Percentiles rank a stretch among this genome's conserved stretches.
Evolutionary conservation across 1,140 invertebrate species (phyloP).

Genomic region (Drosophila yakuba): DNA sequence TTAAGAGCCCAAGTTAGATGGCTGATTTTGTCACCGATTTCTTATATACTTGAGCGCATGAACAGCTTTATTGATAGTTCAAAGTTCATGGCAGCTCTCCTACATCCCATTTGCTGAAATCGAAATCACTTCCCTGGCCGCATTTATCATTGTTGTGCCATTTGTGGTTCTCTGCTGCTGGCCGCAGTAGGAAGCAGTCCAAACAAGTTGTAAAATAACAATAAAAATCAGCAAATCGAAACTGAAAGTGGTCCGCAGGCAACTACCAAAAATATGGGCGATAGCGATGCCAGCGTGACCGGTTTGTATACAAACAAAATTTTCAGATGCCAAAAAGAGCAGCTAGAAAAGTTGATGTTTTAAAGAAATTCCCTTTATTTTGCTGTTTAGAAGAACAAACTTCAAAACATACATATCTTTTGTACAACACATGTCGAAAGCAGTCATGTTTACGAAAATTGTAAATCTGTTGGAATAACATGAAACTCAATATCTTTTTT

Average conservation of each 20-base stretch:
- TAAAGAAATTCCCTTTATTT: background rate
- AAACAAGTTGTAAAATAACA: constrained; percentile 79
- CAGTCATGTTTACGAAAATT: background rate
- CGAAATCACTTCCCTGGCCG: constrained; percentile 29
- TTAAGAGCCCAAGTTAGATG: background rate
- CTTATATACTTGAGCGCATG: background rate
- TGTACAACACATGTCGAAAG: background rate
- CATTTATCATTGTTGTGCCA: constrained; percentile 60
- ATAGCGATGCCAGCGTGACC: constrained; percentile 36
- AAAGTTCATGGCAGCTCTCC: background rate
- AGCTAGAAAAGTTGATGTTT: background rate
- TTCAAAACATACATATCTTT: background rate
- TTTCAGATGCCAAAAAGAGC: background rate
- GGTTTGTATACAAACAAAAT: constrained; percentile 4
- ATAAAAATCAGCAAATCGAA: constrained; percentile 77
- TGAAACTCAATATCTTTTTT: constrained; percentile 16
- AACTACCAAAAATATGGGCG: constrained; percentile 47
- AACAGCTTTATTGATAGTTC: background rate
- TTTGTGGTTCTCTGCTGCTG: constrained; percentile 25
- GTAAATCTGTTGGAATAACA: background rate
- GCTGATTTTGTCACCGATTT: background rate
- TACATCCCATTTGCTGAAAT: constrained; percentile 14
- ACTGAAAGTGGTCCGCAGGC: constrained; percentile 67
- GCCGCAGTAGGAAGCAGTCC: constrained; percentile 46
- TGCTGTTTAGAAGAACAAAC: background rate